Percentiles rank a stretch among this genome's conserved stretches.
Evolutionary conservation across 2,888 invertebrate species (phyloP).

Genomic region (Cordilura impudica): DNA sequence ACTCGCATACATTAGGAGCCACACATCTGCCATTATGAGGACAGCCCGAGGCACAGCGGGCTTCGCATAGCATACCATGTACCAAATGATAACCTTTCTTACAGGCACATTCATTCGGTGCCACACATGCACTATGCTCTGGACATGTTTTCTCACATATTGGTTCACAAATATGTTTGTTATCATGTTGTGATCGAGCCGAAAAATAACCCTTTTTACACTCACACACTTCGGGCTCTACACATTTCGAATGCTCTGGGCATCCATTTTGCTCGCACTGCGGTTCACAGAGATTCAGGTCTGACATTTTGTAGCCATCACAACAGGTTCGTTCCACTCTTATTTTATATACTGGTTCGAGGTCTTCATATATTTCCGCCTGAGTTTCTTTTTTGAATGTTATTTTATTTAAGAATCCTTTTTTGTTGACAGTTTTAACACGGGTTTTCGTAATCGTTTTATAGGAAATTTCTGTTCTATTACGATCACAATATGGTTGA

Average conservation of each 20-base stretch:
- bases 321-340: constrained; percentile 67
- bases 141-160: constrained; percentile 67
- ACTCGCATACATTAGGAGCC: constrained; percentile 28
- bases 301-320: constrained; percentile 66
- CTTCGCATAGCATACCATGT: constrained; percentile 7
- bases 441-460: constrained; percentile 67
- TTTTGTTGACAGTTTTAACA: constrained; percentile 48
- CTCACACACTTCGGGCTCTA: constrained; percentile 69
- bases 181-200: constrained; percentile 61
- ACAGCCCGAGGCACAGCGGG: constrained; percentile 44
- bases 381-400: constrained; percentile 64
- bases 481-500: constrained; percentile 39
- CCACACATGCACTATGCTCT: constrained; percentile 65
- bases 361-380: constrained; percentile 64
- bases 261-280: constrained; percentile 67
- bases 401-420: constrained; percentile 63
- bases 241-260: constrained; percentile 68
- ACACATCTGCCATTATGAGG: constrained; percentile 42
- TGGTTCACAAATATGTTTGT: constrained; percentile 69
- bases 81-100: constrained; percentile 62
- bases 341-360: constrained; percentile 63
- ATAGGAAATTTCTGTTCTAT: constrained; percentile 19
- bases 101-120: constrained; percentile 70
- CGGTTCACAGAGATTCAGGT: constrained; percentile 68
- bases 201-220: constrained; percentile 69